Base-by-base conservation (phyloP, 2,888 invertebrate genomes). In the Dolomedes plantarius region DNA sequence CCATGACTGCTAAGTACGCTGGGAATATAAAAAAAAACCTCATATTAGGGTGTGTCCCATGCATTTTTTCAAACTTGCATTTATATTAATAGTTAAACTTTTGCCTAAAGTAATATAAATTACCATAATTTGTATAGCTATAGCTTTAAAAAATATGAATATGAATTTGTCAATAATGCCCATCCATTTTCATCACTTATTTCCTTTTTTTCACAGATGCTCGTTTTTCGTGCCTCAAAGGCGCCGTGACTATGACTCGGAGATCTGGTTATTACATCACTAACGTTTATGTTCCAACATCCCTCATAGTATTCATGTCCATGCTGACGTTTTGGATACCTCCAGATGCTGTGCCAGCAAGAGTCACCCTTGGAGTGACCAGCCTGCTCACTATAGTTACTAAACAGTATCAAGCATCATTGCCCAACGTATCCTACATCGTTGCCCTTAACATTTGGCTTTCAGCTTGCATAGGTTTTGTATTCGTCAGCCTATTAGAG, bases 311-410 rank as follows among this genome's bases (percentile, higher is more conserved):
- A 13, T 81, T 86, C 32, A 88, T 89, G 88, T 88, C 88, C 13
- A 87, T 88, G 75, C 72, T 88, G 11, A 83, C 88, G 2, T 88
- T 89, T 46, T 89, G 89, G 89, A 88, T 89, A 27, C 89, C 89
- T 11, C 69, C 87, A 0, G 85, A 86, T 56, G 88, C 88, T 0
- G 89, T 88, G 3, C 88, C 89, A 1, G 89, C 89, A 0, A 74
- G 89, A 65, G 88, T 89, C 0, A 87, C 87, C 1, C 74, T 89
- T 28, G 87, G 97, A 68, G 96, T 96, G 29, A 96, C 96, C 0
- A 96, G 96, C 0, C 92, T 97, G 73, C 93, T 97, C 46, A 97
- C 97, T 16, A 83, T 89, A 9, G 86, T 89, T 0, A 89, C 87
- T 13, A 88, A 89, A 79, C 88, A 89, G 19, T 81, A 86, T 41